Evolutionary conservation across 2,888 invertebrate species (phyloP), one percentile per base, ranked within the genome.

Genomic region (Salpingus planirostris): DNA sequence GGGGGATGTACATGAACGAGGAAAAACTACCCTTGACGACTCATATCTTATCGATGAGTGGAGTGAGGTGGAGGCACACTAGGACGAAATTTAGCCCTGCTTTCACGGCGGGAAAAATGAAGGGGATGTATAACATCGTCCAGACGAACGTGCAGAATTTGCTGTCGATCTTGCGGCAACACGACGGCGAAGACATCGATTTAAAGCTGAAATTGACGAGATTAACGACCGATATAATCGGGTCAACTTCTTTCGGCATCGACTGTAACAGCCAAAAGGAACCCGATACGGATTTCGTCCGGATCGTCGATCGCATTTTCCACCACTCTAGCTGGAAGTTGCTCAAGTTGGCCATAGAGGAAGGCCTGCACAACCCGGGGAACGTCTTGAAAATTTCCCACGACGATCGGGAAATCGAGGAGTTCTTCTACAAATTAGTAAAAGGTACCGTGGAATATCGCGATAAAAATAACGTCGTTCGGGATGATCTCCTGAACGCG

Each of bases 21-120:
- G 21, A 27, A 8, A 27, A 33, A 6, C 2, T 21, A 13, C 38
- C 38, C 13, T n/a, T 38, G 3, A 18, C 15, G 3, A 10, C 3
- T 4, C 32, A 37, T 14, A 13, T 37, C 11, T 33, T 37, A 14
- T 37, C 37, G 4, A 29, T 37, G 23, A 25, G 14, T 10, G 37
- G 33, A 2, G n/a, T n/a, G 6, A 11, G 27, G 13, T 37, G 37
- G 37, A 25, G 22, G 12, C 29, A 15, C 13, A 3, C 30, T 6
- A 24, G 37, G 14, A 13, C 12, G 10, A 37, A 37, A 12, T 10
- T 37, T 3, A 13, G 29, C 3, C 33, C 37, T 4, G 21, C 21
- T n/a, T 37, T 37, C 12, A 22, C 36, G 1, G 21, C 36, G 3
- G 32, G 25, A 15, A 33, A 33, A 29, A 25, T 33, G 10, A 37